Evolutionary conservation across 2,888 invertebrate genomes (phyloP), one percentile per base, ranked within the genome.

Genomic region (Cistogaster globosa): DNA sequence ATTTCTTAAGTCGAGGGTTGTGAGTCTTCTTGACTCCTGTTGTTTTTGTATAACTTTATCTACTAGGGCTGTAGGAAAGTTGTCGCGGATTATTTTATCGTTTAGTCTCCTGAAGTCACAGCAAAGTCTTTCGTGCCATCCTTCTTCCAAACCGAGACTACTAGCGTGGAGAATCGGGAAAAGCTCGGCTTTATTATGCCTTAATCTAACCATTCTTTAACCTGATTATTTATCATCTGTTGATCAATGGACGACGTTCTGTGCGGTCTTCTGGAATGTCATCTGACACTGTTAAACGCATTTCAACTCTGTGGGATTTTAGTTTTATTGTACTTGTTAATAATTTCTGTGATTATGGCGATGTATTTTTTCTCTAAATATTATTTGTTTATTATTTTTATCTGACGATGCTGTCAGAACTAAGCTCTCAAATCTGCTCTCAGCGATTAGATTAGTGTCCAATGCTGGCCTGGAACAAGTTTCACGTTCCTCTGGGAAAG

Each of bases 361-460:
- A 9, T 20, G 18, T 53, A 53, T 3, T 20, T 53, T 9, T 38
- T 20, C 6, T 62, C n/a, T 18, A 62, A 42, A 14, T 62, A 3
- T 38, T 62, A 62, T 42, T 38, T 9, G 0, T 11, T 2, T 22
- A 4, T 57, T 53, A 9, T 53, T 18, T 20, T 18, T 18, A 53
- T 57, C 57, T 57, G 26, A 22, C 16, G 22, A 57, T 57, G 26
- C 7, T 26, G 26, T 26, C 22, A 5, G 26, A 14, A 57, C 53
- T 53, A 53, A 18, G 0, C 20, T 20, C 53, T 20, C 53, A 22
- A 57, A 20, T 62, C 62, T 42, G n/a, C 12, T 5, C 20, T 62
- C 62, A 38, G 62, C 38, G 12, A 62, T 62, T 62, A 18, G 38
- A 18, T 62, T 62, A 62, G 38, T 20, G 38, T 62, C 38, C 18